A percentile compares a stretch with the other conserved stretches of the same genome.
phyloP scores from a whole-genome alignment of 2,888 invertebrate species.

The Epiblema foenella region DNA sequence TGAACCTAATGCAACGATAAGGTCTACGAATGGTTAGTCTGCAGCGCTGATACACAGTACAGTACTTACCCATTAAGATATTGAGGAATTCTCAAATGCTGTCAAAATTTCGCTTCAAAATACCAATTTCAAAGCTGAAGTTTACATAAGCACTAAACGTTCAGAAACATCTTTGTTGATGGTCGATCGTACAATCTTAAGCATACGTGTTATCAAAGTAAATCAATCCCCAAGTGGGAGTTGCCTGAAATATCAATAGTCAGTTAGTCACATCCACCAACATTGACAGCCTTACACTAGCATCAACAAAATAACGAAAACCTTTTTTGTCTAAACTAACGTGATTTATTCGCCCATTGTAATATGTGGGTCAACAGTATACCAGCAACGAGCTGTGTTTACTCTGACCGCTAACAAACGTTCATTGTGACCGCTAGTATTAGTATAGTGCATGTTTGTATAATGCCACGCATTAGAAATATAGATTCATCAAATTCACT shows the following conservation, averaged over 20 bases:
- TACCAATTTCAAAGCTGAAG: too few species aligned
- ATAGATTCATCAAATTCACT: constrained; percentile 39
- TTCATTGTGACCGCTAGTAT: constrained; percentile 60
- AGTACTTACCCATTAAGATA: too few species aligned
- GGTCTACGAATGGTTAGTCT: too few species aligned
- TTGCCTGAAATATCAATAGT: constrained; percentile 42
- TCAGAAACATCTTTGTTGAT: too few species aligned
- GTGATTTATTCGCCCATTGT: constrained; percentile 78
- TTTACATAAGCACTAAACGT: too few species aligned
- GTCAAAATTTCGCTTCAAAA: too few species aligned
- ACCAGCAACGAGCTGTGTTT: constrained; percentile 61
- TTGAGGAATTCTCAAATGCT: too few species aligned
- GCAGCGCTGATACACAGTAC: too few species aligned
- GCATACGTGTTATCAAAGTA: neutral
- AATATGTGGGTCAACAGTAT: constrained; percentile 74
- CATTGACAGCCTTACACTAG: constrained; percentile 46
- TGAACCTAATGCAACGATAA: too few species aligned
- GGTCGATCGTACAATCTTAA: too few species aligned
- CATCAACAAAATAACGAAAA: constrained; percentile 56
- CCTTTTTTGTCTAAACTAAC: constrained; percentile 71
- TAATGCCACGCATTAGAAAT: constrained; percentile 43
- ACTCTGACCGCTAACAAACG: constrained; percentile 61
- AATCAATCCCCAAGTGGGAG: constrained; percentile 15
- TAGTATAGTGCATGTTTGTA: constrained; percentile 53
- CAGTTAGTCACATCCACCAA: constrained; percentile 49